These are phyloP conservation scores for Chymomyza caudatula DNA, from an alignment of 2,888 invertebrate genomes.

Conservation along the genomic window DNA sequence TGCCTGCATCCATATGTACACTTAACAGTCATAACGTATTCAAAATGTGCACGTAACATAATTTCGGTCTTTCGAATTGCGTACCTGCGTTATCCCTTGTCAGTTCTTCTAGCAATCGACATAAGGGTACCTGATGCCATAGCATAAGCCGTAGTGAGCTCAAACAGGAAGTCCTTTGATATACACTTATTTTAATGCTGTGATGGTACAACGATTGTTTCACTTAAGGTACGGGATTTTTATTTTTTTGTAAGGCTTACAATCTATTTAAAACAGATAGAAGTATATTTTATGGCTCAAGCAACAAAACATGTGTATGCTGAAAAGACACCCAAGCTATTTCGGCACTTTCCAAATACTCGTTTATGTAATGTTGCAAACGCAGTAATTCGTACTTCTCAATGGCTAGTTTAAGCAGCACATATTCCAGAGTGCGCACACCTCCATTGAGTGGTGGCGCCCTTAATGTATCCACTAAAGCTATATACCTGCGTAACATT, in stretches of 20 bases:
- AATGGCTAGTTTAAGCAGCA: slow-evolving; percentile 54
- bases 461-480: slow-evolving; percentile 47
- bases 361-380: slow-evolving; percentile 43
- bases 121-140: slow-evolving; percentile 47
- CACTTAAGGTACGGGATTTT: slow-evolving; percentile 8
- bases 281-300: slow-evolving; percentile 7
- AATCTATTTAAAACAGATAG: background rate
- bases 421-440: slow-evolving; percentile 53
- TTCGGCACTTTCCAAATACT: slow-evolving; percentile 45
- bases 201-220: slow-evolving; percentile 31
- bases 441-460: slow-evolving; percentile 35
- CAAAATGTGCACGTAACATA: slow-evolving; percentile 41
- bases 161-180: slow-evolving; percentile 51
- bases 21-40: too few relatives aligned
- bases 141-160: slow-evolving; percentile 39
- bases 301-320: slow-evolving; percentile 47
- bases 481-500: slow-evolving; percentile 48
- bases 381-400: slow-evolving; percentile 49
- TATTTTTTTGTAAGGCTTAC: background rate
- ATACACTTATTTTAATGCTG: slow-evolving; percentile 26
- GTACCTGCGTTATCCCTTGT: background rate
- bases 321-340: slow-evolving; percentile 51
- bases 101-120: background rate
- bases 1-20: slow-evolving; percentile 30
- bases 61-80: slow-evolving; percentile 34